Conservation (phyloP, 1,140 invertebrate species). For the Phortica variegata region DNA sequence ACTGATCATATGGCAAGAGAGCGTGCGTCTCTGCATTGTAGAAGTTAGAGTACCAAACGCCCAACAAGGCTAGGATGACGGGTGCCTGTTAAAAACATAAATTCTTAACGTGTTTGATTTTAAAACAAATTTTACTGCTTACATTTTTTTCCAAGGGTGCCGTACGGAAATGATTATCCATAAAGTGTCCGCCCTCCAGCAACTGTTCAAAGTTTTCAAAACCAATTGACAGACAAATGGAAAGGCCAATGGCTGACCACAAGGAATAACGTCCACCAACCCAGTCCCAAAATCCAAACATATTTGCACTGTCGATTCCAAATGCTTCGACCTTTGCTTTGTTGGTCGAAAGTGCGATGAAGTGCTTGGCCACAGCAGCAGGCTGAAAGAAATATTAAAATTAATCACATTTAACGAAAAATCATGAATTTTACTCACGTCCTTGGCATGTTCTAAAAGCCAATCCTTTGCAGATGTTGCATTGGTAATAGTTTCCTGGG, state of each 20-base stretch:
- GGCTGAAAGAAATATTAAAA: slow-evolving; percentile 60
- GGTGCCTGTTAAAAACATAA: slow-evolving; percentile 71
- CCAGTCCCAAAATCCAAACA: slow-evolving; percentile 99
- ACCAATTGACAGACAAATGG: slow-evolving; percentile 90
- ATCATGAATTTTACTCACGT: slow-evolving; percentile 65
- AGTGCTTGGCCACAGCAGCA: slow-evolving; percentile 89
- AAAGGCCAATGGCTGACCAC: slow-evolving; percentile 98
- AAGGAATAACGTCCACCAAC: slow-evolving; percentile 97
- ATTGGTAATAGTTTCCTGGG: slow-evolving; percentile 99
- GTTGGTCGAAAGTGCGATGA: slow-evolving; percentile 98
- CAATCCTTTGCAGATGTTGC: slow-evolving; percentile 95
- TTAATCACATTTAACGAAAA: background rate
- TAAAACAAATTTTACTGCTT: slow-evolving; percentile 48
- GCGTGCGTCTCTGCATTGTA: slow-evolving; percentile 94
- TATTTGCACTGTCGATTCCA: slow-evolving; percentile 95
- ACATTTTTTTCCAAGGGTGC: slow-evolving; percentile 94
- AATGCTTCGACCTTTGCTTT: slow-evolving; percentile 90
- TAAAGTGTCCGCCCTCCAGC: slow-evolving; percentile 85
- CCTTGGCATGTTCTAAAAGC: slow-evolving; percentile 85
- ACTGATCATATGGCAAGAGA: slow-evolving; percentile 97
- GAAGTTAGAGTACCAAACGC: slow-evolving; percentile 97
- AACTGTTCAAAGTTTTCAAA: slow-evolving; percentile 95
- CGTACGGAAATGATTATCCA: slow-evolving; percentile 92
- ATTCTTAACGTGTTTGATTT: background rate
- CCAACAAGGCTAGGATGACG: slow-evolving; percentile 89